These are phyloP conservation scores for Cremastobaeus sp. DNA, from an alignment of 2,888 invertebrate genomes.

Conservation along the genomic window DNA sequence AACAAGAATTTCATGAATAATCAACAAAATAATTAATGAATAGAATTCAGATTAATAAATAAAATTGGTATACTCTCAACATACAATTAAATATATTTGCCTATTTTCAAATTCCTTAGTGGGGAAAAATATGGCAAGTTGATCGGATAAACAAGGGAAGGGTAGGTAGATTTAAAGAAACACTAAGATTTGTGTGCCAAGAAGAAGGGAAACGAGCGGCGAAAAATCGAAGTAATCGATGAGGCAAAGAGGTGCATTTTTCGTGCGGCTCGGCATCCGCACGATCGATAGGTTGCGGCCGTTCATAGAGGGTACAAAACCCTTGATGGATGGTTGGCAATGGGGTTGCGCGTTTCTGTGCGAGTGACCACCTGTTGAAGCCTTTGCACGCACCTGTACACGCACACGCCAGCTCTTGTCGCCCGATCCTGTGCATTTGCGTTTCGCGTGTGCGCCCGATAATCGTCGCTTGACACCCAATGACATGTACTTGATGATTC, in stretches of 20 bases:
- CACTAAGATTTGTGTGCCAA: conserved; percentile 21
- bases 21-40: too few relatives aligned
- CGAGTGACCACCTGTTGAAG: conserved; percentile 77
- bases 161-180: too few relatives aligned
- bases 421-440: conserved; percentile 38
- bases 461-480: conserved; percentile 57
- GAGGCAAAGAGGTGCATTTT: conserved; percentile 44
- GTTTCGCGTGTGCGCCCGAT: conserved; percentile 40
- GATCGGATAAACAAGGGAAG: too few relatives aligned
- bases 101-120: too few relatives aligned
- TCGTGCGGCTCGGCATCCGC: conserved; percentile 51
- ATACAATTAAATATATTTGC: too few relatives aligned
- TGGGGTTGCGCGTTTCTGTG: conserved; percentile 68
- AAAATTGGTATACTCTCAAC: too few relatives aligned
- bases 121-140: too few relatives aligned
- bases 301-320: conserved; percentile 73
- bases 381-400: conserved; percentile 75
- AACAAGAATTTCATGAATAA: too few relatives aligned
- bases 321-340: conserved; percentile 78
- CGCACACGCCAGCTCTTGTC: conserved; percentile 67
- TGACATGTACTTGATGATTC: conserved; percentile 52
- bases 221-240: conserved; percentile 53
- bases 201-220: conserved; percentile 12
- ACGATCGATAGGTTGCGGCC: conserved; percentile 65
- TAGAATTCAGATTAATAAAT: too few relatives aligned